These are phyloP conservation scores for Erebia ligea DNA, from an alignment of 2,888 invertebrate species.

Conservation along the genomic window DNA sequence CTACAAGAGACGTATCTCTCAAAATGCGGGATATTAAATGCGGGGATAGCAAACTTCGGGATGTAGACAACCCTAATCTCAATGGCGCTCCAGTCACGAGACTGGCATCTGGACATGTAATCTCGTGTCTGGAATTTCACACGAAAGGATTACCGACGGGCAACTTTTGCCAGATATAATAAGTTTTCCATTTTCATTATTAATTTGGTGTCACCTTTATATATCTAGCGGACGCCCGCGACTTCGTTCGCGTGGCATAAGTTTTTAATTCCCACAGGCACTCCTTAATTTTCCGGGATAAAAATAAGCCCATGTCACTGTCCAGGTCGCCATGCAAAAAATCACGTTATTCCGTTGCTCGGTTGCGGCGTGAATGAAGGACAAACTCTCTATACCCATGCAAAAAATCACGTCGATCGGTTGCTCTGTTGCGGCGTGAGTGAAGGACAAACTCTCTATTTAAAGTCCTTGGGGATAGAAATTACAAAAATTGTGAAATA, in stretches of 20 bases:
- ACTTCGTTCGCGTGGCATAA: too few species aligned
- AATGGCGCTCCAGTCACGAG: neutral
- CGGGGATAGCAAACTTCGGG: neutral
- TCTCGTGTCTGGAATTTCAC: slow-evolving; percentile 2
- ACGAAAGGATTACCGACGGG: neutral
- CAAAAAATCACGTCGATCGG: too few species aligned
- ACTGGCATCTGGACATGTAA: neutral
- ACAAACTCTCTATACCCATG: too few species aligned
- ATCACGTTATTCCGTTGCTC: neutral
- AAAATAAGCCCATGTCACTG: neutral
- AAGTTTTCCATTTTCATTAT: neutral
- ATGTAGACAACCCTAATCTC: neutral
- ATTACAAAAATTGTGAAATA: too few species aligned
- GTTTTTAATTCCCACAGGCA: too few species aligned
- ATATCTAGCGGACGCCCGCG: too few species aligned
- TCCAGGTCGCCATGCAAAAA: neutral
- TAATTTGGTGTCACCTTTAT: neutral
- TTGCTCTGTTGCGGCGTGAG: too few species aligned
- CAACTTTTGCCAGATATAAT: neutral
- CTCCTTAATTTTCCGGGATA: too few species aligned
- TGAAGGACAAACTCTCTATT: too few species aligned
- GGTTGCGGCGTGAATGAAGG: too few species aligned
- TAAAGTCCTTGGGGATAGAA: too few species aligned
- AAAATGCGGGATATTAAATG: neutral
- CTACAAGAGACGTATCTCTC: neutral